A percentile compares a stretch with the other conserved stretches of the same genome.
phyloP scores from a whole-genome alignment of 2,888 invertebrate genomes.

The Miltochrista miniata region DNA sequence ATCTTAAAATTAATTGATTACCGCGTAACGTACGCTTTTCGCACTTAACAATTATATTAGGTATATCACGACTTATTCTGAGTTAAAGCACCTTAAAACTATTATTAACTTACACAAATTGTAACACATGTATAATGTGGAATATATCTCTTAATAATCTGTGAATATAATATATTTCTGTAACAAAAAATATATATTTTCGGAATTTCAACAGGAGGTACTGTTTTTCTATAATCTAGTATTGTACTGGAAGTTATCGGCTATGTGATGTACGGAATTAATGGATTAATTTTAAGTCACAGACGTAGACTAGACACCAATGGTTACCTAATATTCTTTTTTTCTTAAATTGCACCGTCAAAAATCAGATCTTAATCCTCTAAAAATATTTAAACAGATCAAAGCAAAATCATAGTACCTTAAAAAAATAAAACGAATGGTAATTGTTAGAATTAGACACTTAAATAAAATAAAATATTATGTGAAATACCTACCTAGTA shows the following conservation, averaged over 20 bases:
- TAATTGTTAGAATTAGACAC: constrained; percentile 74
- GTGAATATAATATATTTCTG: constrained; percentile 63
- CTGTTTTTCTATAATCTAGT: constrained; percentile 46
- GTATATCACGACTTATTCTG: constrained; percentile 73
- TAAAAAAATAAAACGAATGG: constrained; percentile 69
- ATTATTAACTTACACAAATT: constrained; percentile 55
- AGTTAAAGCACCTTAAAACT: constrained; percentile 78
- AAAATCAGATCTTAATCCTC: constrained; percentile 69
- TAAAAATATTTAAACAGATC: constrained; percentile 72
- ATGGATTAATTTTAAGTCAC: constrained; percentile 40
- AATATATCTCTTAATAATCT: constrained; percentile 63
- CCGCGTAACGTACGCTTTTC: constrained; percentile 33
- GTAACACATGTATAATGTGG: constrained; percentile 61
- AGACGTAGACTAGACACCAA: constrained; percentile 45
- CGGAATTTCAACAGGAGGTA: constrained; percentile 79
- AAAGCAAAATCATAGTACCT: constrained; percentile 82
- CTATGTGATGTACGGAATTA: constrained; percentile 57
- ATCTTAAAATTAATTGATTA: constrained; percentile 47
- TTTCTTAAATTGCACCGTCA: constrained; percentile 53
- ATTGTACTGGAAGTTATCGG: constrained; percentile 66
- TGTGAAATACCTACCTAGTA: constrained; percentile 73
- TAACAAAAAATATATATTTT: constrained; percentile 70
- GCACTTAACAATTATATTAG: constrained; percentile 53
- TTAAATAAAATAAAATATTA: constrained; percentile 68
- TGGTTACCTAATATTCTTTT: constrained; percentile 23